Evolutionary conservation across 2,888 invertebrate species (phyloP), one percentile per base, ranked within the genome.

Genomic region (Cremastobaeus sp.): DNA sequence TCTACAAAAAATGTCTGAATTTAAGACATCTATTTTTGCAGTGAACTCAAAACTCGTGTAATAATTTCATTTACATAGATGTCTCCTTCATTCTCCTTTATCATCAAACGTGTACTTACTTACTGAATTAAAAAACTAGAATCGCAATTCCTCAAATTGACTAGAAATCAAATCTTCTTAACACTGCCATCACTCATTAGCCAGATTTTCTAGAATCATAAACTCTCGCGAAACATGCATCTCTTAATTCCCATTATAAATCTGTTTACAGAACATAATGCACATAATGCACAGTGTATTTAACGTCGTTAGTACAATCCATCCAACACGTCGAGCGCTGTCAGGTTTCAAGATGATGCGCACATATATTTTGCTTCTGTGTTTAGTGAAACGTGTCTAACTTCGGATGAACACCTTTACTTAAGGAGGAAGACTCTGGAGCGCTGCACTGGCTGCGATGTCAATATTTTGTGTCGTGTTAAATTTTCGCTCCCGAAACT

Each of bases 341-440:
- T 71, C 64, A 64, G 17, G 64, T 20, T 50, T 50, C 37, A 71
- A 71, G 64, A 57, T 43, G 64, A 57, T 57, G 69, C 37, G 59
- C 28, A 45, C 48, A 62, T 34, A 39, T 30, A 71, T 60, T 71
- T 64, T 50, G 52, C 59, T 37, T 20, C 41, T 32, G 50, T 55
- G 55, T 57, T 64, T 64, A 71, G 70, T 64, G 64, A 57, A 64
- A 71, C 64, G 70, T 64, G 70, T 57, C 70, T 57, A 71, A 71
- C 69, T 71, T 64, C 25, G 35, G 39, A 43, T 37, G 64, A 64
- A 64, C 62, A 50, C 64, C 70, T 57, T 57, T 64, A 37, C 64
- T 64, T 50, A 59, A 68, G 50, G 28, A 57, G 39, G 34, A 57
- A 48, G 45, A 45, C 55, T 55, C 17, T 35, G 18, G 8, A n/a